Evolutionary conservation across 1,140 invertebrate genomes (phyloP).

Genomic region (Cherax quadricarinatus): DNA sequence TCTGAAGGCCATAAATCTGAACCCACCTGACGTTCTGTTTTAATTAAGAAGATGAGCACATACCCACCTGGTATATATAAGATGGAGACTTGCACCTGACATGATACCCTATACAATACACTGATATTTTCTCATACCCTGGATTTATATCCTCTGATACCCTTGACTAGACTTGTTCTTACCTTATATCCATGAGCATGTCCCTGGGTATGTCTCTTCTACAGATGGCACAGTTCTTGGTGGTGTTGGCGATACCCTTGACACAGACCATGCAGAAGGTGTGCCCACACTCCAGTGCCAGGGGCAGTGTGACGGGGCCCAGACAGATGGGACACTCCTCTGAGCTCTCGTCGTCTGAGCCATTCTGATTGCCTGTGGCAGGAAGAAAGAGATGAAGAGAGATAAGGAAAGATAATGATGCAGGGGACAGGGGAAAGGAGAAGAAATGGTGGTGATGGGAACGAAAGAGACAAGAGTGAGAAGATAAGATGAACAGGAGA

Average conservation of each 20-base stretch:
- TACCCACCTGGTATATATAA: no score
- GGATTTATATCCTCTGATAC: no score
- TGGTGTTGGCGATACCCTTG: constrained; percentile 73
- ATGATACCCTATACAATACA: no score
- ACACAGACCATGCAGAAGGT: constrained; percentile 73
- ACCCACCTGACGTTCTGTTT: no score
- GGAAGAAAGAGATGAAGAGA: background rate
- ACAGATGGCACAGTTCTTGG: constrained; percentile 73
- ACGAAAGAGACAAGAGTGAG: background rate
- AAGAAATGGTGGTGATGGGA: background rate
- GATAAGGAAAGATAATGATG: background rate
- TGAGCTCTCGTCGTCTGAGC: constrained; percentile 65
- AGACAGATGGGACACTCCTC: constrained; percentile 73
- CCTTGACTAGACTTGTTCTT: background rate
- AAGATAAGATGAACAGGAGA: background rate
- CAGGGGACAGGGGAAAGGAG: background rate
- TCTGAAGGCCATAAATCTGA: no score
- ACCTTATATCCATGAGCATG: constrained; percentile 73
- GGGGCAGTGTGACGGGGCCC: constrained; percentile 70
- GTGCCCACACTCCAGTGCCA: constrained; percentile 72
- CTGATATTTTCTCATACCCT: no score
- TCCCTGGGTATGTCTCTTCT: constrained; percentile 71
- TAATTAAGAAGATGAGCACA: no score
- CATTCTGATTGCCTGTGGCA: constrained; percentile 33
- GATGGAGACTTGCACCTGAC: no score